A percentile compares a stretch with the other conserved stretches of the same genome.
Conservation (phyloP, 2,888 invertebrate genomes). For the Seladonia tumulorum region DNA sequence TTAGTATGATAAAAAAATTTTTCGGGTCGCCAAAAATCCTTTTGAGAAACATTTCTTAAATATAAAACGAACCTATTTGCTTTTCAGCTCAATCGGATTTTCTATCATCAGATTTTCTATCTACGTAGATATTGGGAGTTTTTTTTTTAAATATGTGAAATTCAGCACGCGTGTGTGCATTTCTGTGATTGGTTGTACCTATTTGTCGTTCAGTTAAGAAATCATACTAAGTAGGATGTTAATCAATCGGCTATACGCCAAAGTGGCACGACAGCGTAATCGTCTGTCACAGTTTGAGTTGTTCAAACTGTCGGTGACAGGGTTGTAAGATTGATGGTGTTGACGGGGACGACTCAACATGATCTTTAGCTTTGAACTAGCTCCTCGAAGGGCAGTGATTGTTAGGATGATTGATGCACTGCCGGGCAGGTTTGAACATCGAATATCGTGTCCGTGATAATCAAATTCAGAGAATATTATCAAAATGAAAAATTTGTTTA, state of each 20-base stretch:
- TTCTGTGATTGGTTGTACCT: background rate
- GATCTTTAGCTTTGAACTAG: background rate
- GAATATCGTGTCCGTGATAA: background rate
- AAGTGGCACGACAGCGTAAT: background rate
- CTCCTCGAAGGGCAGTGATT: background rate
- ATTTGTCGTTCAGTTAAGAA: background rate
- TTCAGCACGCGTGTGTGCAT: background rate
- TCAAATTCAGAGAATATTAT: background rate
- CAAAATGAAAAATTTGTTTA: background rate
- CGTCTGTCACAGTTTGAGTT: background rate
- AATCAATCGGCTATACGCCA: background rate
- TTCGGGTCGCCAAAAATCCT: no score
- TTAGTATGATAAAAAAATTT: no score
- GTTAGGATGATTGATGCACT: conserved; percentile 9
- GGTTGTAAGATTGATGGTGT: conserved; percentile 21
- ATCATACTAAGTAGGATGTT: background rate
- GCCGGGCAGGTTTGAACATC: background rate
- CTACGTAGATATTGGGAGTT: background rate
- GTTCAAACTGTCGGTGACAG: conserved; percentile 18
- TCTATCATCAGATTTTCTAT: no score
- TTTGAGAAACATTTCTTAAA: no score
- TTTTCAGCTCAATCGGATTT: no score
- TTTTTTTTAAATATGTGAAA: background rate
- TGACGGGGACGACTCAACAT: background rate
- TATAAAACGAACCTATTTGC: no score